A percentile compares a stretch with the other conserved stretches of the same genome.
These are phyloP conservation scores for Campodea augens DNA, from an alignment of 1,140 invertebrate genomes.

Conservation along the genomic window DNA sequence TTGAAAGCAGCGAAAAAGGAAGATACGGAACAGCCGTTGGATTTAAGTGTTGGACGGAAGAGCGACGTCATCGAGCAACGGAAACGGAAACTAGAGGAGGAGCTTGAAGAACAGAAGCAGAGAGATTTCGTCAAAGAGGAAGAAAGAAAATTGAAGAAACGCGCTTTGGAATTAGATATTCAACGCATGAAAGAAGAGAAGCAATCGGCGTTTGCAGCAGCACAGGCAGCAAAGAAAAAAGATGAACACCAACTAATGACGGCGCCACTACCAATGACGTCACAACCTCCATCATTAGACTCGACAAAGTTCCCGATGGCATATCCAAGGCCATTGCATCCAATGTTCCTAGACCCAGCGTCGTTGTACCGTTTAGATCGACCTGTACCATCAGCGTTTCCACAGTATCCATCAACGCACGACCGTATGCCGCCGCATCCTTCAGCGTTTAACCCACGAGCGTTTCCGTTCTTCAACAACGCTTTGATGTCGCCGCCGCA, in stretches of 20 bases:
- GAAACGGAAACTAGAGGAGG: constrained; percentile 26
- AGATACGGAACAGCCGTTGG: constrained; percentile 57
- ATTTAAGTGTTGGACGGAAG: constrained; percentile 62
- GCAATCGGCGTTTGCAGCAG: too few species aligned
- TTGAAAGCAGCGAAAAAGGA: too few species aligned
- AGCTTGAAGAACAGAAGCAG: constrained; percentile 54
- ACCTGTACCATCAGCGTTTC: constrained; percentile 29
- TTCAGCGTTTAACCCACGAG: constrained; percentile 17
- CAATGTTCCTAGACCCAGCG: constrained; percentile 43
- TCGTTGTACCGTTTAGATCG: constrained; percentile 36
- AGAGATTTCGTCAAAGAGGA: background rate
- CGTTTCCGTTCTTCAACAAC: constrained; percentile 25
- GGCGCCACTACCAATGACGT: background rate
- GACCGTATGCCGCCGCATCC: constrained; percentile 24
- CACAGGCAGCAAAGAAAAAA: background rate
- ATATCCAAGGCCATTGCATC: constrained; percentile 39
- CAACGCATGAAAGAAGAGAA: too few species aligned
- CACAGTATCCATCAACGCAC: too few species aligned
- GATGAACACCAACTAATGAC: background rate
- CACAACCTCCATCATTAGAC: background rate
- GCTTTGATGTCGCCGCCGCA: constrained; percentile 18
- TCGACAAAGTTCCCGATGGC: constrained; percentile 28
- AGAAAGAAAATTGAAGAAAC: background rate
- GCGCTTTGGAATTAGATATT: background rate
- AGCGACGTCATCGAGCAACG: constrained; percentile 28